These are phyloP conservation scores for Sepiola atlantica DNA, from an alignment of 2,888 invertebrate species.

Conservation along the genomic window DNA sequence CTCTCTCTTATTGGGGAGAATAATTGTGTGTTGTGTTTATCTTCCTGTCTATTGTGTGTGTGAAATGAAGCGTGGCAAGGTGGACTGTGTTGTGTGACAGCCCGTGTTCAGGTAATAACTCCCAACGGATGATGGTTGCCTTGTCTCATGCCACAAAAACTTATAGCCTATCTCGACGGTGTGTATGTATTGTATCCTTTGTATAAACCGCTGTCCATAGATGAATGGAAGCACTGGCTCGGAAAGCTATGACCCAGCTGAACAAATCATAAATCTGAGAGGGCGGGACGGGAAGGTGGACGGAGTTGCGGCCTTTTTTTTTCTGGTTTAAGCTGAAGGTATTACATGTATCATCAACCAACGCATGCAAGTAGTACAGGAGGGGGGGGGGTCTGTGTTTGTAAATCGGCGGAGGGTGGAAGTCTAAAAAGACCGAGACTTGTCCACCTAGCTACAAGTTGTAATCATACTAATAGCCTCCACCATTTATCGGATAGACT, in stretches of 20 bases:
- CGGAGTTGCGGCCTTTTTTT: not conserved
- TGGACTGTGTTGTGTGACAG: not conserved
- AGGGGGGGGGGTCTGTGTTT: not conserved
- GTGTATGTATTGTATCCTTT: not conserved
- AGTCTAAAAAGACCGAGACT: not conserved
- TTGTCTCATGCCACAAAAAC: not conserved
- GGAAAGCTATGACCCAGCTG: constrained; percentile 13
- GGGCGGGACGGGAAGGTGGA: not conserved
- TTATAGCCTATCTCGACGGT: not conserved
- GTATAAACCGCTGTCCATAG: not conserved
- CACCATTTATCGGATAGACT: not conserved
- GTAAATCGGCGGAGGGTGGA: not conserved
- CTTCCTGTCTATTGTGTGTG: not conserved
- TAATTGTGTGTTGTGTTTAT: constrained; percentile 32
- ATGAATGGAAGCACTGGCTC: constrained; percentile 6
- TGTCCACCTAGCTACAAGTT: not conserved
- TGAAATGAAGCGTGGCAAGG: not conserved
- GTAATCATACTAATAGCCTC: not conserved
- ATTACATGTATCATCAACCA: not conserved
- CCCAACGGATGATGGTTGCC: not conserved
- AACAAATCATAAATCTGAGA: constrained; percentile 17
- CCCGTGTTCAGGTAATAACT: constrained; percentile 32
- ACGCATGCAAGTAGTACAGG: not conserved
- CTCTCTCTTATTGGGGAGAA: not conserved
- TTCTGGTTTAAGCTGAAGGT: not conserved